Percentiles rank a stretch among this genome's conserved stretches.
phyloP scores from a whole-genome alignment of 2,113 vertebrate genomes.

The Loxodonta africana region DNA sequence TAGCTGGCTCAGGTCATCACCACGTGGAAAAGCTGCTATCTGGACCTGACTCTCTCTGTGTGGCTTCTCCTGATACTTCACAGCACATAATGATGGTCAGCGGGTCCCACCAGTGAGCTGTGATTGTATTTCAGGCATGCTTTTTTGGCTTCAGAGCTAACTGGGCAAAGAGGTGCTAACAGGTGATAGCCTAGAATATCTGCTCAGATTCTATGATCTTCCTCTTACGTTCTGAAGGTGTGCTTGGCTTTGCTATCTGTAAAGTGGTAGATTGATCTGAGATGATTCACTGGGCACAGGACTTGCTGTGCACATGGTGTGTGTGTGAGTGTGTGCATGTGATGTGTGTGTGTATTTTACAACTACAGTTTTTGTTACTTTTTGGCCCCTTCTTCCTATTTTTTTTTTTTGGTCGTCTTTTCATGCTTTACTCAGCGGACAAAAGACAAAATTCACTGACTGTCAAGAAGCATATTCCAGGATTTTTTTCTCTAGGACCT shows the following conservation, averaged over 20 bases:
- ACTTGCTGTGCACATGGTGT: not conserved
- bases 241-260: not conserved
- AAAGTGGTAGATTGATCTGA: not conserved
- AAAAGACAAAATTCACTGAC: constrained; percentile 33
- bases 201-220: not conserved
- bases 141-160: not conserved
- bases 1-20: not conserved
- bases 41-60: not conserved
- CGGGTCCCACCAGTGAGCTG: not conserved
- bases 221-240: not conserved
- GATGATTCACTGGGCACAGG: not conserved
- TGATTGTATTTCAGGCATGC: not conserved
- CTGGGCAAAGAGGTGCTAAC: not conserved
- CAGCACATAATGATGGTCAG: not conserved
- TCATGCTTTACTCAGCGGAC: not conserved
- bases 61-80: not conserved
- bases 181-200: not conserved
- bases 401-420: not conserved
- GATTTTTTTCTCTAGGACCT: not conserved
- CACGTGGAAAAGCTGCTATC: not conserved
- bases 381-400: not conserved
- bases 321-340: not conserved
- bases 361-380: not conserved
- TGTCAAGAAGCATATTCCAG: not conserved
- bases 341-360: not conserved